Conservation (phyloP, 2,888 invertebrate species). For the Limnephilus auricula region DNA sequence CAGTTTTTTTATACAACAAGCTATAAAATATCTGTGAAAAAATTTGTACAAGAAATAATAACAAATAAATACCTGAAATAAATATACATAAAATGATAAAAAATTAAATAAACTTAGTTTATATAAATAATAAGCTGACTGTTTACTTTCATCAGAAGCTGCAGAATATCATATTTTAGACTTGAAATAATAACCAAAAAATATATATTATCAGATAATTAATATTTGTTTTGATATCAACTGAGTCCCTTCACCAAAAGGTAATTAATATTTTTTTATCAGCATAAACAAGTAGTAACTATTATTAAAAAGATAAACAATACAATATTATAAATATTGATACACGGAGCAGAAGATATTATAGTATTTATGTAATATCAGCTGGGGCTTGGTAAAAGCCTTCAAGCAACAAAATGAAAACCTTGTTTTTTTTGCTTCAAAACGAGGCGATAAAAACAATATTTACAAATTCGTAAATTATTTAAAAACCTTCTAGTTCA, state of each 20-base stretch:
- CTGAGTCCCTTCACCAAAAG: neutral
- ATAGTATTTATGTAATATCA: neutral
- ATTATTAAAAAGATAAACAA: neutral
- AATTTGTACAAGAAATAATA: neutral
- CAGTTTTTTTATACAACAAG: neutral
- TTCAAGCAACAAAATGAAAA: no score
- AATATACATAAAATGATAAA: neutral
- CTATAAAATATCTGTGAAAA: neutral
- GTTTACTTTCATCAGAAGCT: neutral
- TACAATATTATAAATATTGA: neutral
- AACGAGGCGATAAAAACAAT: no score
- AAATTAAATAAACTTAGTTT: neutral
- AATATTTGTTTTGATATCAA: neutral
- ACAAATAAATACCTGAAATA: neutral
- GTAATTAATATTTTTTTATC: neutral
- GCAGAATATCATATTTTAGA: no score
- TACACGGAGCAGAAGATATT: neutral
- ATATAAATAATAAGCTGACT: neutral
- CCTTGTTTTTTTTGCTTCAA: no score
- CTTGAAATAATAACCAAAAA: neutral
- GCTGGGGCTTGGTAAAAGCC: no score
- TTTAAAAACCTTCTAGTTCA: no score
- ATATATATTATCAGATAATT: neutral
- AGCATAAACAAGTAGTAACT: neutral
- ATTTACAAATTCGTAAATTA: no score